Percentiles rank a stretch among this genome's conserved stretches.
Conservation (phyloP, 2,797 vertebrate genomes). For the Parotocinclus haroldoi region DNA sequence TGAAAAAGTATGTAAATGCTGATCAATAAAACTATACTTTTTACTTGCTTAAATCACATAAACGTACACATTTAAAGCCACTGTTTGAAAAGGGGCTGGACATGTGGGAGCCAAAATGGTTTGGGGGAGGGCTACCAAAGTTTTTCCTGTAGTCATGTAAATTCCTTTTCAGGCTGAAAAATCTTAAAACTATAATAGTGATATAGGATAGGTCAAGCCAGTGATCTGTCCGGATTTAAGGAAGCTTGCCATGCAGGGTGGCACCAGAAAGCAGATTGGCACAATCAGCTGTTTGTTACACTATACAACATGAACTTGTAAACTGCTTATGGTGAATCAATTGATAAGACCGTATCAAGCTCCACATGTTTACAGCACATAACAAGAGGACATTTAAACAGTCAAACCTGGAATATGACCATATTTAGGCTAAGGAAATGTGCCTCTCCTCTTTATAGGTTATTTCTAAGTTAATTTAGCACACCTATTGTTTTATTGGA, state of each 20-base stretch:
- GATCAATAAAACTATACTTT: background rate
- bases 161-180: background rate
- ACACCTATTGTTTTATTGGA: constrained; percentile 1
- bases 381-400: background rate
- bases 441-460: background rate
- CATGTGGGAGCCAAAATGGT: constrained; percentile 12
- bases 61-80: background rate
- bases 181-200: constrained; percentile 2
- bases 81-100: constrained; percentile 13
- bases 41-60: background rate
- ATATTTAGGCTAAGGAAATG: constrained; percentile 4
- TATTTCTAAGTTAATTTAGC: background rate
- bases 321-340: background rate
- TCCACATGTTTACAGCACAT: background rate
- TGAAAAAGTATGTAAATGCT: too few species aligned
- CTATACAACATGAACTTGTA: constrained; percentile 1
- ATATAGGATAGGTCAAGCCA: background rate
- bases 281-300: constrained; percentile 46
- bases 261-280: constrained; percentile 28
- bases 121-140: constrained; percentile 20
- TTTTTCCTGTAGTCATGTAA: constrained; percentile 3
- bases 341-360: background rate
- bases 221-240: constrained; percentile 9
- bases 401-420: background rate
- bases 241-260: background rate